Percentiles rank a stretch among this genome's conserved stretches.
These are phyloP conservation scores for Exocentrus adspersus DNA, from an alignment of 2,888 invertebrate genomes.

Conservation along the genomic window DNA sequence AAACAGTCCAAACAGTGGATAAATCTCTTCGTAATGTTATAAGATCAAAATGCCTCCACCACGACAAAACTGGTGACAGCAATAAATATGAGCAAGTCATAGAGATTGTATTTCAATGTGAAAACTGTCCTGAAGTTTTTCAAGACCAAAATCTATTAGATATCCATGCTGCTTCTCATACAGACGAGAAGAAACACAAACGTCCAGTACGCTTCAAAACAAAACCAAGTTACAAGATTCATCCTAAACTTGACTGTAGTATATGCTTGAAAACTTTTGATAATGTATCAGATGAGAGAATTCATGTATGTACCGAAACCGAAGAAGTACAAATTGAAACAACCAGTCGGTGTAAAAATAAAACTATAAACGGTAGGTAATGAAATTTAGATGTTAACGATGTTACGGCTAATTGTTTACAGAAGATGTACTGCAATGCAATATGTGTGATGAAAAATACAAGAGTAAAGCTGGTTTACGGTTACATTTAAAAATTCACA, in stretches of 20 bases:
- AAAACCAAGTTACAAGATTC: slow-evolving; percentile 15
- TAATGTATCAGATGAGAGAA: neutral
- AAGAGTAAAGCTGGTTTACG: slow-evolving; percentile 23
- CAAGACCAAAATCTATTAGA: slow-evolving; percentile 12
- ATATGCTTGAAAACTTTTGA: slow-evolving; percentile 21
- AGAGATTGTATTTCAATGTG: slow-evolving; percentile 33
- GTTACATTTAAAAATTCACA: slow-evolving; percentile 40
- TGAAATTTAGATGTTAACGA: no score
- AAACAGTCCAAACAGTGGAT: slow-evolving; percentile 42
- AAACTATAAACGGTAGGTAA: no score
- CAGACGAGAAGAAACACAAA: neutral
- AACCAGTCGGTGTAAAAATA: neutral
- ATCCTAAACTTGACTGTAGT: slow-evolving; percentile 30
- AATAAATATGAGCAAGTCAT: slow-evolving; percentile 5
- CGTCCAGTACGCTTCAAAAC: slow-evolving; percentile 31
- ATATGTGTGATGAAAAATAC: slow-evolving; percentile 37
- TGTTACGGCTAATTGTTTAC: no score
- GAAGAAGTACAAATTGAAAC: neutral
- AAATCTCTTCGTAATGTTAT: slow-evolving; percentile 34
- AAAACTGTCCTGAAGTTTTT: slow-evolving; percentile 37
- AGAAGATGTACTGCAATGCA: no score
- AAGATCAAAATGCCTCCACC: neutral
- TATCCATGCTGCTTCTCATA: neutral
- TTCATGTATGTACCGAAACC: slow-evolving; percentile 25
- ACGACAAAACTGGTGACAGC: neutral